These are phyloP conservation scores for Melinopterus prodromus DNA, from an alignment of 2,888 invertebrate species.

Conservation along the genomic window DNA sequence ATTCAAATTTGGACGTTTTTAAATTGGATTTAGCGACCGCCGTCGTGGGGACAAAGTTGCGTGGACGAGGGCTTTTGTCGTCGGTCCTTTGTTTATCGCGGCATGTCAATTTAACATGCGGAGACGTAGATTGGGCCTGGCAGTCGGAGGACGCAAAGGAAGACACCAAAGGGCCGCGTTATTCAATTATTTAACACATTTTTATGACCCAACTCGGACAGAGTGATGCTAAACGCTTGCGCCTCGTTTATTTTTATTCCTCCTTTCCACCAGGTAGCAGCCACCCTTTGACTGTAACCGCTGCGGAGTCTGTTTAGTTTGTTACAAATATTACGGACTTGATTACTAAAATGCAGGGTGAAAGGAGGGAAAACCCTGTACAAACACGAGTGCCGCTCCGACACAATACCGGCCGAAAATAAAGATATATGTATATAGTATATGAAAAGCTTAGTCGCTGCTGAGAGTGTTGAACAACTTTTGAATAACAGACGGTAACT, in stretches of 20 bases:
- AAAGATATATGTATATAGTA: not conserved
- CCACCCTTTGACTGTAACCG: not conserved
- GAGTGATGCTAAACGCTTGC: not conserved
- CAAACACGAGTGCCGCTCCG: not conserved
- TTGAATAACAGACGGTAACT: conserved; percentile 4
- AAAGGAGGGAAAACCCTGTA: not conserved
- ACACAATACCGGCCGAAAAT: not conserved
- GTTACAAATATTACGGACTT: not conserved
- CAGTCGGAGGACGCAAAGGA: not conserved
- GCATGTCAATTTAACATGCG: conserved; percentile 4
- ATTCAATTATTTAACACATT: conserved; percentile 4
- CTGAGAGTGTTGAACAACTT: not conserved
- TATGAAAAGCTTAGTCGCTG: not conserved
- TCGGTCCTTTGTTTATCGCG: not conserved
- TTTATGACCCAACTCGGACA: not conserved
- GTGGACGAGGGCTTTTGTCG: not conserved
- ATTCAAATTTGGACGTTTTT: not conserved
- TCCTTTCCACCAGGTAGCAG: not conserved
- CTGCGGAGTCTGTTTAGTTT: not conserved
- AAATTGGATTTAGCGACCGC: not conserved
- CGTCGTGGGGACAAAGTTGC: not conserved
- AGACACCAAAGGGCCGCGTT: conserved; percentile 4
- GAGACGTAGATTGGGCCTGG: not conserved
- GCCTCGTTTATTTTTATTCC: conserved; percentile 4
- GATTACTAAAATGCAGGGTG: not conserved